Conservation (phyloP, 2,113 vertebrate genomes). For the Chloebia gouldiae region DNA sequence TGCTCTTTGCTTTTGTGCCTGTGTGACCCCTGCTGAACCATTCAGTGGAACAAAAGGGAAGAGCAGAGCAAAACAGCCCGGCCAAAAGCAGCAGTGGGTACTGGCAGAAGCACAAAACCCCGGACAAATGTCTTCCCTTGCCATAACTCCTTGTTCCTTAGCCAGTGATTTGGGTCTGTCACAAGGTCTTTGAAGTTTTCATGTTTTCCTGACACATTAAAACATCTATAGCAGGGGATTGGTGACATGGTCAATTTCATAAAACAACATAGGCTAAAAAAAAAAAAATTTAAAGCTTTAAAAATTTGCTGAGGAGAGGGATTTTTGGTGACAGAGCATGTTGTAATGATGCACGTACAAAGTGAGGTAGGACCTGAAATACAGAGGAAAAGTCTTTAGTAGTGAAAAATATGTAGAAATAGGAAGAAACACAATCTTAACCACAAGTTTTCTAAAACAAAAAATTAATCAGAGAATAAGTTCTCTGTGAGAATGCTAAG, state of each 20-base stretch:
- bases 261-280: neutral
- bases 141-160: rapidly evolving
- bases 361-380: neutral
- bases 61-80: neutral
- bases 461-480: neutral
- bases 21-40: neutral
- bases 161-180: neutral
- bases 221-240: neutral
- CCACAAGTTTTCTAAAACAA: neutral
- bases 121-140: neutral
- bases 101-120: neutral
- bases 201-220: neutral
- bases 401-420: neutral
- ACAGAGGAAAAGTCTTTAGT: neutral
- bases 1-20: neutral
- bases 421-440: neutral
- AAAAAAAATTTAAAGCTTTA: neutral
- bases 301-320: neutral
- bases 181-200: neutral
- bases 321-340: neutral
- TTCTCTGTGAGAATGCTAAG: neutral
- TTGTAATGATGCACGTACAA: neutral
- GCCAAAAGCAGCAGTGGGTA: neutral
- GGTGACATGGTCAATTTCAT: neutral
- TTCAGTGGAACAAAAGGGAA: neutral